Evolutionary conservation across 2,113 vertebrate species (phyloP), one percentile per base, ranked within the genome.

Genomic region (Indicator indicator): DNA sequence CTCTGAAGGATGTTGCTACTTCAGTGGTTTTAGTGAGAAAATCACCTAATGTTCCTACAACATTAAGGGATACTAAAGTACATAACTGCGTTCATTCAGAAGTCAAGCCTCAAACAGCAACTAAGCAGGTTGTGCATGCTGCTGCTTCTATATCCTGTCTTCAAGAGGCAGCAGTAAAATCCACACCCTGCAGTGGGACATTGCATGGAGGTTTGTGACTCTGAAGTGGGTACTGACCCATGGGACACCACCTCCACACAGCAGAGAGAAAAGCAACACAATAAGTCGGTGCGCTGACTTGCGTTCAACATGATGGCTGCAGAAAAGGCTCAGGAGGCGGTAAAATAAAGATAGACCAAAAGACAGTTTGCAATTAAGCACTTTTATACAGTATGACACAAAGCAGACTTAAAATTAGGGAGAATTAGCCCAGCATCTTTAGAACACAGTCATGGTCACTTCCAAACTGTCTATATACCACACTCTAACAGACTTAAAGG

Each of bases 401-500:
- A 86, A 94, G 70, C 21, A 78, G 70, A 83, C 70, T 88, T 90
- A 73, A 95, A 88, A 62, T 87, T 67, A 82, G 0, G 7, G 40
- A 65, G 70, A 88, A 93, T 82, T 88, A 92, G 86, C 30, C 50
- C 1, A 0, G 67, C 44, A 93, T 67, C 62, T 94, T 90, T 65
- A 91, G 83, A 76, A 73, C n/a, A 21, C 30, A 50, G 93, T 93
- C 88, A 94, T 58, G 59, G 76, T 86, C 90, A 86, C 59, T 95
- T 93, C 83, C 84, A 88, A 94, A 95, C 50, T 82, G 30, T 65
- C 72, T 72, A 32, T 38, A 75, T 30, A 69, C 12, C 58, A 80
- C 56, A 89, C 21, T 79, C 46, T 91, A 95, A 91, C 79, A 90
- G 50, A 85, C 91, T 94, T 91, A 95, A 80, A 90, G 68, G 54